Percentiles rank a stretch among this genome's conserved stretches.
phyloP scores from a whole-genome alignment of 2,888 invertebrate species.

The Lutraria lutraria region DNA sequence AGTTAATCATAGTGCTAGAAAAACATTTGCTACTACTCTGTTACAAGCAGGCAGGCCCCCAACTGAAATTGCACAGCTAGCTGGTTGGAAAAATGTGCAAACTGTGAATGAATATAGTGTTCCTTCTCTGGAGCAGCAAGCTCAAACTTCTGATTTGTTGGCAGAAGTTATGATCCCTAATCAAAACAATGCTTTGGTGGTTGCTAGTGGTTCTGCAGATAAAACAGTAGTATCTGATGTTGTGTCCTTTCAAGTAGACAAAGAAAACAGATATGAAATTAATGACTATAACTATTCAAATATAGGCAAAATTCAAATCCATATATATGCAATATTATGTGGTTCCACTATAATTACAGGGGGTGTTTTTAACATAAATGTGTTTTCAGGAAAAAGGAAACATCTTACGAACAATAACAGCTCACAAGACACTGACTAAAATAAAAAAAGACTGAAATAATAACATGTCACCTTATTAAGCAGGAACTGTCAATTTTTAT shows the following conservation, averaged over 20 bases:
- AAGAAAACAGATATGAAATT: no score
- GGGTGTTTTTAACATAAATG: no score
- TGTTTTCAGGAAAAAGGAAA: no score
- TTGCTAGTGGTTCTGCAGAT: not conserved
- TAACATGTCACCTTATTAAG: no score
- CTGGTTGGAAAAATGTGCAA: no score
- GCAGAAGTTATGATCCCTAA: not conserved
- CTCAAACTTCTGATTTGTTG: not conserved
- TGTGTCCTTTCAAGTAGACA: no score
- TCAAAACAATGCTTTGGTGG: not conserved
- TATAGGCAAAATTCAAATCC: not conserved
- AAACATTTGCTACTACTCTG: slow-evolving; percentile 43
- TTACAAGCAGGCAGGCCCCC: slow-evolving; percentile 39
- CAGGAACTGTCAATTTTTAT: no score
- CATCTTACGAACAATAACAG: no score
- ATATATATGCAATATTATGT: no score
- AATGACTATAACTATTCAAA: not conserved
- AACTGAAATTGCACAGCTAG: slow-evolving; percentile 39
- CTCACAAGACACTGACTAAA: no score
- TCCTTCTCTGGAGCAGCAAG: slow-evolving; percentile 19
- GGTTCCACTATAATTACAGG: no score
- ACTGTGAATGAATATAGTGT: slow-evolving; percentile 28
- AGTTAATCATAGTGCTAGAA: slow-evolving; percentile 41
- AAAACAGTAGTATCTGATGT: not conserved
- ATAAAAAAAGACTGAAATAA: no score